These are phyloP conservation scores for Drosophila antonietae DNA, from an alignment of 2,888 invertebrate species.

Conservation along the genomic window DNA sequence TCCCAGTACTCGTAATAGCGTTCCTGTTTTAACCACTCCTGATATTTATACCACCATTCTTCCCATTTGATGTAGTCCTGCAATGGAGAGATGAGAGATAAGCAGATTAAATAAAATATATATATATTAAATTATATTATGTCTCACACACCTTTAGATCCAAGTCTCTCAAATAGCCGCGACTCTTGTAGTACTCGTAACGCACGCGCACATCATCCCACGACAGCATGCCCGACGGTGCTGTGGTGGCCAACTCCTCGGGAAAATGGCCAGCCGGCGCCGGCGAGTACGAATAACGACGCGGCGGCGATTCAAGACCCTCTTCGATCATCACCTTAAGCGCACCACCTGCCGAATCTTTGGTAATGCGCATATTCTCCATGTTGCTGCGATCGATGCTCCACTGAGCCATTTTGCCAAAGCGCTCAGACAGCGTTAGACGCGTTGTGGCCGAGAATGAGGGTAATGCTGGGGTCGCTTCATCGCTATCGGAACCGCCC, in stretches of 20 bases:
- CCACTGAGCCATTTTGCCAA: conserved; percentile 97
- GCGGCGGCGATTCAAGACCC: conserved; percentile 87
- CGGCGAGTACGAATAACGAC: conserved; percentile 87
- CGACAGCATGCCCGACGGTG: conserved; percentile 89
- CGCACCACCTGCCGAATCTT: conserved; percentile 89
- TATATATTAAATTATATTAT: not conserved
- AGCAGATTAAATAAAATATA: not conserved
- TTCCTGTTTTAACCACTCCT: conserved; percentile 92
- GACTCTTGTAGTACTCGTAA: conserved; percentile 95
- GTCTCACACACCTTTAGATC: conserved; percentile 81
- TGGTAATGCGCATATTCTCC: conserved; percentile 94
- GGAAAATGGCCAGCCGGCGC: conserved; percentile 92
- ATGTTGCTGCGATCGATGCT: conserved; percentile 92
- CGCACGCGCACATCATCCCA: conserved; percentile 96
- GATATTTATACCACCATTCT: conserved; percentile 96
- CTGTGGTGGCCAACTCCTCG: conserved; percentile 90
- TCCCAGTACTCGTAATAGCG: conserved; percentile 85
- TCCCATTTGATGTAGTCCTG: conserved; percentile 96
- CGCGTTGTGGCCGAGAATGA: conserved; percentile 88
- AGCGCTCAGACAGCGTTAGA: conserved; percentile 93
- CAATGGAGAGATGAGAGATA: not conserved
- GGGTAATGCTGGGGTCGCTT: conserved; percentile 85
- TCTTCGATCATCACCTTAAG: conserved; percentile 92
- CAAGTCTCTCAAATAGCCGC: conserved; percentile 92
- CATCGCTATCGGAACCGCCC: conserved; percentile 85